These are phyloP conservation scores for Augiades crinisus DNA, from an alignment of 2,888 invertebrate species.

Conservation along the genomic window DNA sequence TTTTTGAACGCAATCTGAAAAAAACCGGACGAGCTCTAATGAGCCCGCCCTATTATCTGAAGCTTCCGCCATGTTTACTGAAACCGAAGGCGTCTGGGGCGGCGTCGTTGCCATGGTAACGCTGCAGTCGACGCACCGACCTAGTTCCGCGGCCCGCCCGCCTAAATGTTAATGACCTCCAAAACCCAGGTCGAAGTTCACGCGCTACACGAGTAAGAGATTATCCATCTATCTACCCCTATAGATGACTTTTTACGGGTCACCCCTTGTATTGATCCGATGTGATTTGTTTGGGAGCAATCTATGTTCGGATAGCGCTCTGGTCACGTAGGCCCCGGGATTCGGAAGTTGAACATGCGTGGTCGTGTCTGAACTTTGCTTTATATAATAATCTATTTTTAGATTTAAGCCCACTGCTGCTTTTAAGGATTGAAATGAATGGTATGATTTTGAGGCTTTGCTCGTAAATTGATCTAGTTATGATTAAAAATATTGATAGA, in stretches of 20 bases:
- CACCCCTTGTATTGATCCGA: constrained; percentile 73
- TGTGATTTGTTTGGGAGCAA: constrained; percentile 54
- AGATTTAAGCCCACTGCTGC: not conserved
- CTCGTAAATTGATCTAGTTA: too few relatives aligned
- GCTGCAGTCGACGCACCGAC: constrained; percentile 70
- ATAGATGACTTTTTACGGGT: constrained; percentile 60
- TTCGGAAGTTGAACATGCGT: constrained; percentile 15
- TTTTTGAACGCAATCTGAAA: too few relatives aligned
- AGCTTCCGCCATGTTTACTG: constrained; percentile 38
- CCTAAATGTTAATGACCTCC: constrained; percentile 81
- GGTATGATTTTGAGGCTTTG: too few relatives aligned
- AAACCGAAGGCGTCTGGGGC: constrained; percentile 43
- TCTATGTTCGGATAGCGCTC: constrained; percentile 60
- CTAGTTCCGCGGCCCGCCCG: constrained; percentile 64
- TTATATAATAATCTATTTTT: not conserved
- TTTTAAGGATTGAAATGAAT: too few relatives aligned
- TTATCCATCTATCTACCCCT: constrained; percentile 55
- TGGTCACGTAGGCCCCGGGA: constrained; percentile 41
- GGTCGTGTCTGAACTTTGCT: not conserved
- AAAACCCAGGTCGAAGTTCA: constrained; percentile 81
- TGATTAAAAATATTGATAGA: too few relatives aligned
- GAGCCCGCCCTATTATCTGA: constrained; percentile 18
- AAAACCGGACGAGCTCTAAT: too few relatives aligned
- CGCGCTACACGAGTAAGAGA: constrained; percentile 73
- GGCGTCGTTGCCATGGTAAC: constrained; percentile 59